Evolutionary conservation across 2,797 vertebrate species (phyloP), one percentile per base, ranked within the genome.

Genomic region (Lateolabrax maculatus): DNA sequence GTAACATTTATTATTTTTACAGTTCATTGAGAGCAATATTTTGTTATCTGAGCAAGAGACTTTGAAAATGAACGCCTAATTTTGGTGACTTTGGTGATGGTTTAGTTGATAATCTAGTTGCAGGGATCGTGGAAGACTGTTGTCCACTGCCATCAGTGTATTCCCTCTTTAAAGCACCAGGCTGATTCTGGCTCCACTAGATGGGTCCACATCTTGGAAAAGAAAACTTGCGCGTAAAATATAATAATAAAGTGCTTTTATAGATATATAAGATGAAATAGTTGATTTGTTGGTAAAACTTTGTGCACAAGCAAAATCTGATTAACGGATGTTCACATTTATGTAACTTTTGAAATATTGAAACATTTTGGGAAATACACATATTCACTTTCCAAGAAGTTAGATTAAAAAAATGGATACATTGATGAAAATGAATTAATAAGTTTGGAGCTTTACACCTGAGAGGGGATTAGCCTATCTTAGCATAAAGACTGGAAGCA

Each of bases 1-100:
- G 74, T 68, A 77, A 69, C 66, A 61, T 75, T 51, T 83, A 63
- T 83, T 71, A 73, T 79, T 71, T 73, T 79, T 70, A 81, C 49
- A 65, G 64, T 71, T 72, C 18, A 76, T 39, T 39, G 23, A 76
- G 19, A 70, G 46, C 53, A 63, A 73, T 58, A 63, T 57, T 56
- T 57, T 51, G 21, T 43, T 49, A 18, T 76, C 23, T 51, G 71
- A 68, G 21, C n/a, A 15, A 64, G 10, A 69, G 27, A 27, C 44
- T 55, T 43, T 48, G 21, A 52, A 67, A 46, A 19, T 58, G 21
- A 69, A 44, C 2, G 9, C 18, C n/a, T 25, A 16, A 36, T 39
- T 74, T 60, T 21, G 34, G 58, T 64, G 65, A 53, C 36, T 43
- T 51, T 31, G n/a, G 61, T 21, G 25, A 57, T 44, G 18, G n/a